Evolutionary conservation across 2,797 vertebrate genomes (phyloP).

Genomic region (Acipenser transmontanus): DNA sequence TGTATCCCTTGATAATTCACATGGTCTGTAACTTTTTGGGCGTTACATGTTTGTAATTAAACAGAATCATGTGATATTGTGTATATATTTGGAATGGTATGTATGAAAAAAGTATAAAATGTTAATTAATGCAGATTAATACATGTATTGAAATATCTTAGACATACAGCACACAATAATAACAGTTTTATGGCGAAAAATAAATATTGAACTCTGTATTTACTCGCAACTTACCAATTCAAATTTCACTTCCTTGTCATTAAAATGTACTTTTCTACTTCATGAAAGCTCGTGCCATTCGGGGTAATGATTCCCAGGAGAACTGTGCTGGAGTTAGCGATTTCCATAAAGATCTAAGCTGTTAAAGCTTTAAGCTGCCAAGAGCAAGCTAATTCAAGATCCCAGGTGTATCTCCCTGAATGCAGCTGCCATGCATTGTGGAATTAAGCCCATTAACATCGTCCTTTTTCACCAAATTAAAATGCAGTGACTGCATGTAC

Average conservation of each 20-base stretch:
- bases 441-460: slow-evolving; percentile 38
- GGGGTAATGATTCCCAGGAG: slow-evolving; percentile 23
- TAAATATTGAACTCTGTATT: slow-evolving; percentile 16
- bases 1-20: no score
- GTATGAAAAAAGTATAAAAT: no score
- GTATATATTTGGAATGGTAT: no score
- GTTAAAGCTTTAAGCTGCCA: slow-evolving; percentile 14
- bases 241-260: slow-evolving; percentile 26
- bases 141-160: no score
- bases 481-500: slow-evolving; percentile 18
- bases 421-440: slow-evolving; percentile 27
- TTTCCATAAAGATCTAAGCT: slow-evolving; percentile 17
- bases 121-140: no score
- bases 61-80: no score
- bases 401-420: slow-evolving; percentile 19
- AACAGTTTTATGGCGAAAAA: no score
- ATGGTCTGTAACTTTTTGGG: no score
- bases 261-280: slow-evolving; percentile 20
- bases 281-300: slow-evolving; percentile 28
- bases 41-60: no score
- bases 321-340: slow-evolving; percentile 17
- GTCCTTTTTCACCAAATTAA: slow-evolving; percentile 40
- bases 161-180: no score
- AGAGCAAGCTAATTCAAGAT: slow-evolving; percentile 21
- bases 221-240: slow-evolving; percentile 25